Percentiles rank a stretch among this genome's conserved stretches.
Conservation (phyloP, 2,113 vertebrate genomes). For the Hassar affinis region DNA sequence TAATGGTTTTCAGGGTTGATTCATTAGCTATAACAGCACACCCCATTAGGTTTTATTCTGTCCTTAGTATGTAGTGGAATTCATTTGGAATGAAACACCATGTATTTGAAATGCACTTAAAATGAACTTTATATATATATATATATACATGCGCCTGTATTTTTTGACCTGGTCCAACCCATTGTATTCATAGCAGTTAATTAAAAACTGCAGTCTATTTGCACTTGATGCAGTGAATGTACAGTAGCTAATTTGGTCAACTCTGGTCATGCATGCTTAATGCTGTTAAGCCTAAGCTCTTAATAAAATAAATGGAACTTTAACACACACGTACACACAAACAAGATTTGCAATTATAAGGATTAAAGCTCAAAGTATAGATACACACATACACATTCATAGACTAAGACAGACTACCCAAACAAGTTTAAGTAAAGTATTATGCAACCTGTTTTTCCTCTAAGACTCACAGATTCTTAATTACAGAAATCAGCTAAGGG, state of each 20-base stretch:
- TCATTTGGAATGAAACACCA: background rate
- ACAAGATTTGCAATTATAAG: background rate
- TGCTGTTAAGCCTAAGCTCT: slow-evolving; percentile 63
- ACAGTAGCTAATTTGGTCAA: slow-evolving; percentile 24
- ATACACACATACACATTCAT: too few relatives aligned
- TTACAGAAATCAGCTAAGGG: slow-evolving; percentile 23
- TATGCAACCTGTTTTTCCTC: slow-evolving; percentile 37
- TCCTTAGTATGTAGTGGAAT: background rate
- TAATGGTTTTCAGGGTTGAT: background rate
- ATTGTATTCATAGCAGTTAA: background rate
- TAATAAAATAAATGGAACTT: slow-evolving; percentile 64
- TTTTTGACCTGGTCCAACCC: background rate
- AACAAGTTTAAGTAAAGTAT: slow-evolving; percentile 3
- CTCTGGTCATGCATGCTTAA: slow-evolving; percentile 39
- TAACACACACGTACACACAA: background rate
- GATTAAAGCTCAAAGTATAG: background rate
- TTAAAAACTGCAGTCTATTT: background rate
- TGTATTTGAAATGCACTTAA: background rate
- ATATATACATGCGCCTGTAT: background rate
- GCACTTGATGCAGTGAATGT: background rate
- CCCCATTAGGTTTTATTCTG: background rate
- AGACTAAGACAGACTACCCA: background rate
- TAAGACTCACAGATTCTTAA: slow-evolving; percentile 27
- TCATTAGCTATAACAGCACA: background rate
- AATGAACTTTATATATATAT: too few relatives aligned